Percentiles rank a stretch among this genome's conserved stretches.
These are phyloP conservation scores for Plagiodera versicolora DNA, from an alignment of 2,888 invertebrate species.

Conservation along the genomic window DNA sequence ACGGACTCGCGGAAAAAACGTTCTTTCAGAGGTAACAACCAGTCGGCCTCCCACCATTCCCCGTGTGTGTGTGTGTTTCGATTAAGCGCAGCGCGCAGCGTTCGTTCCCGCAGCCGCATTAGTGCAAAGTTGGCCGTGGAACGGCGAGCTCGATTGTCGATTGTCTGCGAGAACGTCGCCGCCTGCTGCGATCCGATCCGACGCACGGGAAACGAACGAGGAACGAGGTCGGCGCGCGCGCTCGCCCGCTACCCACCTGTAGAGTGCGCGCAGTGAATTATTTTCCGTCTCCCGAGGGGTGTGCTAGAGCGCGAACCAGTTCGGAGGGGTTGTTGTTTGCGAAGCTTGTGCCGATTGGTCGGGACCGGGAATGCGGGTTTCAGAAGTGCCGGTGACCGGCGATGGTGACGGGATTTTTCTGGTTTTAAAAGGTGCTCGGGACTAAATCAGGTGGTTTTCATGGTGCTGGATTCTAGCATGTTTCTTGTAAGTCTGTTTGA, in stretches of 20 bases:
- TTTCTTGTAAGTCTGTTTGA: slow-evolving; percentile 23
- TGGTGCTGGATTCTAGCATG: slow-evolving; percentile 30
- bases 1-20: background rate
- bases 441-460: slow-evolving; percentile 21
- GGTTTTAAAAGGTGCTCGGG: slow-evolving; percentile 14
- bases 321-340: slow-evolving; percentile 20
- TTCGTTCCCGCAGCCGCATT: slow-evolving; percentile 32
- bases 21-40: background rate
- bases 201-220: background rate
- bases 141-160: slow-evolving; percentile 14
- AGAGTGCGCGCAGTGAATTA: slow-evolving; percentile 23
- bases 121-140: slow-evolving; percentile 35
- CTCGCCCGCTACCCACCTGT: slow-evolving; percentile 9
- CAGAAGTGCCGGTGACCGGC: slow-evolving; percentile 5
- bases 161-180: slow-evolving; percentile 15
- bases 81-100: too few species aligned
- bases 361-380: slow-evolving; percentile 9
- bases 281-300: slow-evolving; percentile 14
- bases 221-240: slow-evolving; percentile 17
- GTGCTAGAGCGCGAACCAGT: slow-evolving; percentile 13
- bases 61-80: too few species aligned
- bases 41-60: slow-evolving; percentile 22
- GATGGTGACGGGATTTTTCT: slow-evolving; percentile 2
- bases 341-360: slow-evolving; percentile 13
- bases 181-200: background rate